Evolutionary conservation across 2,888 invertebrate genomes (phyloP).

Genomic region (Parapristionchus giblindavisi): DNA sequence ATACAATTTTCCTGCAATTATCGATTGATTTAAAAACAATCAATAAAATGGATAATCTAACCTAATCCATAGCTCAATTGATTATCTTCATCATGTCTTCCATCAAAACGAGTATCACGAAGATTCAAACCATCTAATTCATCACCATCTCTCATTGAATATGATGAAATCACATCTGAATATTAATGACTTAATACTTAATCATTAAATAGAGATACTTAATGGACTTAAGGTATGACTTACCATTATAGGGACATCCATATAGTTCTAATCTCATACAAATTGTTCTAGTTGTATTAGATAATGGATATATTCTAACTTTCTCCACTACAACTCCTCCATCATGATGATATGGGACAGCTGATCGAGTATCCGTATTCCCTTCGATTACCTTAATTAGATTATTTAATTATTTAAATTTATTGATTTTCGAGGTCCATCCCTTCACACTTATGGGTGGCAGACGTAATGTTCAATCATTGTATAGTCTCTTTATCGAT

Average conservation of each 20-base stretch:
- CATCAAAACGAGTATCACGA: constrained; percentile 77
- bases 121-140: constrained; percentile 83
- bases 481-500: no score
- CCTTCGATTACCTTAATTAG: constrained; percentile 85
- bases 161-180: constrained; percentile 84
- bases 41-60: not conserved
- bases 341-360: constrained; percentile 81
- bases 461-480: no score
- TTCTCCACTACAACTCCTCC: constrained; percentile 82
- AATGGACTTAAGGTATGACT: constrained; percentile 55
- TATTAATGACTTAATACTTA: not conserved
- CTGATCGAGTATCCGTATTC: constrained; percentile 87
- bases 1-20: constrained; percentile 78
- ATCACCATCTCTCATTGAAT: constrained; percentile 87
- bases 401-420: no score
- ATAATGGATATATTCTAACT: constrained; percentile 85
- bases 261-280: constrained; percentile 91
- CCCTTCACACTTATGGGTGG: no score
- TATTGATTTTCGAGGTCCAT: no score
- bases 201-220: not conserved
- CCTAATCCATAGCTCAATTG: constrained; percentile 16
- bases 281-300: constrained; percentile 83
- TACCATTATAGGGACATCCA: constrained; percentile 86
- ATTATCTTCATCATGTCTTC: constrained; percentile 3
- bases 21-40: not conserved